phyloP scores from a whole-genome alignment of 2,113 vertebrate species.

The Grus americana region DNA sequence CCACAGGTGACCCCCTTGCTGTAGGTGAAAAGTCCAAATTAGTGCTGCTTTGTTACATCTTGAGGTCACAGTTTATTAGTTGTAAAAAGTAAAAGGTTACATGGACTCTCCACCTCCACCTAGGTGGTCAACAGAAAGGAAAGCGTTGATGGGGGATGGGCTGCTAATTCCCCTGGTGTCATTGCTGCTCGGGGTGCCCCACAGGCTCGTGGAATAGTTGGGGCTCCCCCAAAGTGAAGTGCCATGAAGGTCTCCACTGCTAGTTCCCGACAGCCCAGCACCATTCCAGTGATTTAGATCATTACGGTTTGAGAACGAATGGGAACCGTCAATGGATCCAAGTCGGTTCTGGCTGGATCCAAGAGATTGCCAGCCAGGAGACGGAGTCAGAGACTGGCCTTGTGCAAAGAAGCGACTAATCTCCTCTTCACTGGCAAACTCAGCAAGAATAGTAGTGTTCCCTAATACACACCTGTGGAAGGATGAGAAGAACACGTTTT shows the following conservation, averaged over 20 bases:
- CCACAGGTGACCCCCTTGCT: slow-evolving; percentile 91
- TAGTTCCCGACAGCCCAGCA: slow-evolving; percentile 85
- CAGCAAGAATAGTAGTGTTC: slow-evolving; percentile 99
- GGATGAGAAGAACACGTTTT: neutral
- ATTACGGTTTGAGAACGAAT: slow-evolving; percentile 90
- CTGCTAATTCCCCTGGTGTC: slow-evolving; percentile 91
- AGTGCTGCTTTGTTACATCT: slow-evolving; percentile 86
- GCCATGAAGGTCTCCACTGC: slow-evolving; percentile 89
- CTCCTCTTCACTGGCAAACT: slow-evolving; percentile 99
- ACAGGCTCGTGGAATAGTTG: slow-evolving; percentile 97
- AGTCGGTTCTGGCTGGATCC: slow-evolving; percentile 92
- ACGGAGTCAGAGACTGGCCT: slow-evolving; percentile 96
- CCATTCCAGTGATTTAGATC: slow-evolving; percentile 96
- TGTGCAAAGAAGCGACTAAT: slow-evolving; percentile 99
- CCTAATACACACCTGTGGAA: slow-evolving; percentile 95
- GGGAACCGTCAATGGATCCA: slow-evolving; percentile 87
- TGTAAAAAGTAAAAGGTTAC: slow-evolving; percentile 81
- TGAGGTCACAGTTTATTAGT: slow-evolving; percentile 88
- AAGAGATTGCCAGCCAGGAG: slow-evolving; percentile 93
- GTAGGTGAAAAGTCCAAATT: slow-evolving; percentile 89
- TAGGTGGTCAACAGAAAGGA: slow-evolving; percentile 98
- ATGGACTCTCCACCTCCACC: slow-evolving; percentile 93
- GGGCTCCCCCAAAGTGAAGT: slow-evolving; percentile 96
- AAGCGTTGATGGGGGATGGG: slow-evolving; percentile 93
- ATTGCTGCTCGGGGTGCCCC: slow-evolving; percentile 87